A percentile compares a stretch with the other conserved stretches of the same genome.
These are phyloP conservation scores for Heteromyza rotundicornis DNA, from an alignment of 2,888 invertebrate species.

Conservation along the genomic window DNA sequence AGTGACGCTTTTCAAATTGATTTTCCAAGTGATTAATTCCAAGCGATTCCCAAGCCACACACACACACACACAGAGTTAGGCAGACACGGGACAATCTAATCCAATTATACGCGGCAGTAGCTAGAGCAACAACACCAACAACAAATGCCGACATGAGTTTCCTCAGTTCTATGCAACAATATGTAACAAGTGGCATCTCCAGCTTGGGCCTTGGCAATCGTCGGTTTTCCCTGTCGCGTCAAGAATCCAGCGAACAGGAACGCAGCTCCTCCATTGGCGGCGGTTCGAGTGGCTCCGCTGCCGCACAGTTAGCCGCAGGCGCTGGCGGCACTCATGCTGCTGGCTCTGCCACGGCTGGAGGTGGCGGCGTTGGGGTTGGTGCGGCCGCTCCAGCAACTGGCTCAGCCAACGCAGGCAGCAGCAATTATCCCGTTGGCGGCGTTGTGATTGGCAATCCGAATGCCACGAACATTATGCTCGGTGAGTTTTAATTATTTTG, in stretches of 20 bases:
- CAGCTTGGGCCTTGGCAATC: conserved; percentile 77
- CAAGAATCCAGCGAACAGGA: conserved; percentile 68
- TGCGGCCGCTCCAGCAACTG: background rate
- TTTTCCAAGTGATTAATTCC: conserved; percentile 47
- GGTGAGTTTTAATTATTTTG: conserved; percentile 44
- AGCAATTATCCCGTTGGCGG: conserved; percentile 48
- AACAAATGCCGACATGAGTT: conserved; percentile 72
- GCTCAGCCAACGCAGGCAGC: background rate
- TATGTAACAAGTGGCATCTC: conserved; percentile 87
- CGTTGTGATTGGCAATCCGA: conserved; percentile 55
- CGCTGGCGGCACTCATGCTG: conserved; percentile 23
- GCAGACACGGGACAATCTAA: conserved; percentile 24
- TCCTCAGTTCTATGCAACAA: conserved; percentile 83
- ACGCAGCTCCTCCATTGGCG: conserved; percentile 26
- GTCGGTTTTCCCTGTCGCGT: conserved; percentile 73
- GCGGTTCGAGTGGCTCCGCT: conserved; percentile 31
- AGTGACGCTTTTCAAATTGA: conserved; percentile 34
- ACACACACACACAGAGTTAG: background rate
- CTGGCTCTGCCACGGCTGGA: background rate
- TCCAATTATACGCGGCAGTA: conserved; percentile 33
- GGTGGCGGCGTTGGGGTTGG: conserved; percentile 7
- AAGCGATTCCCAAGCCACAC: conserved; percentile 8
- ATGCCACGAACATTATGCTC: conserved; percentile 55
- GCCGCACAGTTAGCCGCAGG: conserved; percentile 41
- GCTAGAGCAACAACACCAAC: conserved; percentile 4